These are phyloP conservation scores for Ophion costatus DNA, from an alignment of 2,888 invertebrate species.

Conservation along the genomic window DNA sequence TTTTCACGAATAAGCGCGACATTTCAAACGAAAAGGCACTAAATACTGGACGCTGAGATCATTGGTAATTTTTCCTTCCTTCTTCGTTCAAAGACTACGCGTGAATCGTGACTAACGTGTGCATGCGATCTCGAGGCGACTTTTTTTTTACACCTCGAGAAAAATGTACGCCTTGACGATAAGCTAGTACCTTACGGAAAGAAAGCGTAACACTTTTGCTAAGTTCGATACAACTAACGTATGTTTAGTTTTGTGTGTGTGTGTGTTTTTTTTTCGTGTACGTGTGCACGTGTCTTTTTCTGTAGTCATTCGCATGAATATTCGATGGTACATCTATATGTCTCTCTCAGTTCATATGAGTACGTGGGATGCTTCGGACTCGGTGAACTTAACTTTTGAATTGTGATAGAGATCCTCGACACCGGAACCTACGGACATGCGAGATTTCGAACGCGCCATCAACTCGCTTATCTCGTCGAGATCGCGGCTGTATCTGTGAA, in stretches of 20 bases:
- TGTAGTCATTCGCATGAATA: conserved; percentile 35
- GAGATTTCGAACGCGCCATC: conserved; percentile 80
- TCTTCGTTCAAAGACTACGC: conserved; percentile 29
- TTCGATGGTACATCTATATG: conserved; percentile 5
- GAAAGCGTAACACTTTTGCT: conserved; percentile 65
- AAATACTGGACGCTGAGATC: conserved; percentile 65
- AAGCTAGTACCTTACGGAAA: conserved; percentile 63
- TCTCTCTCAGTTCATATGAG: conserved; percentile 74
- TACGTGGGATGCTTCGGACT: conserved; percentile 78
- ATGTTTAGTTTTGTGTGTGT: conserved; percentile 9
- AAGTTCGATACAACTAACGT: conserved; percentile 48
- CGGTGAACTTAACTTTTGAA: conserved; percentile 79
- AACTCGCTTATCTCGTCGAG: conserved; percentile 84
- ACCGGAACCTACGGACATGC: conserved; percentile 80
- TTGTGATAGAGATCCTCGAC: conserved; percentile 80
- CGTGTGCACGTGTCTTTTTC: conserved; percentile 8
- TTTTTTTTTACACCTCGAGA: conserved; percentile 28
- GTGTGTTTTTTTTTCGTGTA: conserved; percentile 12
- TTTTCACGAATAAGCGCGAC: conserved; percentile 13
- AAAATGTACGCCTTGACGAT: conserved; percentile 60
- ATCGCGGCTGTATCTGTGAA: conserved; percentile 84
- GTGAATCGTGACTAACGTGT: conserved; percentile 60
- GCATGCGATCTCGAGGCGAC: conserved; percentile 60
- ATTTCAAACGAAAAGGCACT: conserved; percentile 64
- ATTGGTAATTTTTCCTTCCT: conserved; percentile 43